Percentiles rank a stretch among this genome's conserved stretches.
These are phyloP conservation scores for Uria lomvia DNA, from an alignment of 2,113 vertebrate species.

Conservation along the genomic window DNA sequence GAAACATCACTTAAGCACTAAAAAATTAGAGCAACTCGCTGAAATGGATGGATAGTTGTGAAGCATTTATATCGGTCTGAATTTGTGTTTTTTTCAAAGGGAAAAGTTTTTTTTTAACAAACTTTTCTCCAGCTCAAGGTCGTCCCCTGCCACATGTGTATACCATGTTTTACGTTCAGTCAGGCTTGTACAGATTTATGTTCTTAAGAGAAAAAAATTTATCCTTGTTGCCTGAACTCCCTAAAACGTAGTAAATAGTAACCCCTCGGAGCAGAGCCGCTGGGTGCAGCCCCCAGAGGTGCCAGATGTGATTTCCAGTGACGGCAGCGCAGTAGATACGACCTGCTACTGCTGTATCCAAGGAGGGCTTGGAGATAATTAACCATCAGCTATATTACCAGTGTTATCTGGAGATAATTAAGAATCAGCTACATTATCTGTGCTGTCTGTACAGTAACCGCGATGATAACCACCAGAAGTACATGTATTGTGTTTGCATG, in stretches of 20 bases:
- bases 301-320: not conserved
- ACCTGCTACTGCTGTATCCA: not conserved
- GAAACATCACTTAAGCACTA: not conserved
- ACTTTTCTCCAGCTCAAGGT: not conserved
- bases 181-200: not conserved
- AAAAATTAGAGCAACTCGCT: not conserved
- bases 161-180: not conserved
- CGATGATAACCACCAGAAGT: too few relatives aligned
- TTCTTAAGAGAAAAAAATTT: not conserved
- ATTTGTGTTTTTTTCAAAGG: not conserved
- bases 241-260: not conserved
- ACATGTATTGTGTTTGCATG: not conserved
- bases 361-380: not conserved
- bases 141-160: not conserved
- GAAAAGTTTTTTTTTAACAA: not conserved
- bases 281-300: not conserved
- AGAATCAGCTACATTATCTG: too few relatives aligned
- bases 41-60: not conserved
- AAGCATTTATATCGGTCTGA: not conserved
- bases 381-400: too few relatives aligned
- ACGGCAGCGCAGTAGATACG: rapidly evolving
- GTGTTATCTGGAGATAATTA: not conserved
- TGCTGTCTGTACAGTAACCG: too few relatives aligned
- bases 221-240: not conserved
- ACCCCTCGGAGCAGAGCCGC: not conserved